These are phyloP conservation scores for Cygnus atratus DNA, from an alignment of 2,113 vertebrate genomes.

Conservation along the genomic window DNA sequence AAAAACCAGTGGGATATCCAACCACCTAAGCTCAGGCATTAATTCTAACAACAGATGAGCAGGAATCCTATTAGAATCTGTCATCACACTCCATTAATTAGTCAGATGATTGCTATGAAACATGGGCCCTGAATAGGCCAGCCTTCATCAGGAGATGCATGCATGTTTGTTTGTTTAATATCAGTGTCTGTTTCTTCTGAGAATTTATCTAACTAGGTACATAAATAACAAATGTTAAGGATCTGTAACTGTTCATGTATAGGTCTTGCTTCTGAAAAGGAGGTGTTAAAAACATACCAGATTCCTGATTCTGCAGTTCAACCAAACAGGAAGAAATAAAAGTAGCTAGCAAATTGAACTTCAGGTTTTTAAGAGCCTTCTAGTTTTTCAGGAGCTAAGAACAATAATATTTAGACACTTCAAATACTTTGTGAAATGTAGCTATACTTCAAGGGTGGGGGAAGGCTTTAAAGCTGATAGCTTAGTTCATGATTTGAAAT, in stretches of 20 bases:
- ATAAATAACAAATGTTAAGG: not conserved
- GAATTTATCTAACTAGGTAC: not conserved
- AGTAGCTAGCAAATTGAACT: not conserved
- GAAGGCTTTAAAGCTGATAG: not conserved
- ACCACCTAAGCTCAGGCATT: not conserved
- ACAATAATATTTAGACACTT: not conserved
- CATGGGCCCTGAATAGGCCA: not conserved
- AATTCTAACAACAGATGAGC: not conserved
- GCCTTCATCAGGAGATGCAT: not conserved
- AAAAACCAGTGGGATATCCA: not conserved
- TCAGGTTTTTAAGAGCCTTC: not conserved
- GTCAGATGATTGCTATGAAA: not conserved
- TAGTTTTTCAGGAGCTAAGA: not conserved
- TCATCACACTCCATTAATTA: no score
- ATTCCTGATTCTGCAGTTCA: not conserved
- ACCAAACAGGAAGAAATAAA: not conserved
- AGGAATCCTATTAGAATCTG: not conserved
- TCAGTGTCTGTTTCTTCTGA: slow-evolving; percentile 18
- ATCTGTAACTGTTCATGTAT: not conserved
- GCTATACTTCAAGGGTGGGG: not conserved
- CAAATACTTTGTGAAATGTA: not conserved
- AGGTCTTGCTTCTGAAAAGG: not conserved
- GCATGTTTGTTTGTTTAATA: not conserved
- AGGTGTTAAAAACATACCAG: not conserved
- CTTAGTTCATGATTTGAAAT: not conserved